A percentile compares a stretch with the other conserved stretches of the same genome.
phyloP scores from a whole-genome alignment of 2,797 vertebrate species.

The Echeneis naucrates region DNA sequence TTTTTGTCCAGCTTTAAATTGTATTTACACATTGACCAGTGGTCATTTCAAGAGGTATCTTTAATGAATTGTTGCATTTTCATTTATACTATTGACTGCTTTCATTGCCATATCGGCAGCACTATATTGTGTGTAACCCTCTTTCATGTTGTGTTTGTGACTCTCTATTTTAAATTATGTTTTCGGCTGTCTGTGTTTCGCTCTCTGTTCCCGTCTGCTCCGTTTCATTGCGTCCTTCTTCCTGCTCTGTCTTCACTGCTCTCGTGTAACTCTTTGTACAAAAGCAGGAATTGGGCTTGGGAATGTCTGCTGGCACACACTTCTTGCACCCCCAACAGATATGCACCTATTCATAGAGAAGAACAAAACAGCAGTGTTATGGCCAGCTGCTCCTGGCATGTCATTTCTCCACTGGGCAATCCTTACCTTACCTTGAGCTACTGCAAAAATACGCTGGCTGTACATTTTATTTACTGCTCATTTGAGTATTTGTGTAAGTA shows the following conservation, averaged over 20 bases:
- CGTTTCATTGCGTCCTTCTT: conserved; percentile 26
- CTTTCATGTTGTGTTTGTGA: conserved; percentile 20
- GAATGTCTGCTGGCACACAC: conserved; percentile 65
- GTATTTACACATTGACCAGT: background rate
- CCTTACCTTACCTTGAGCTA: conserved; percentile 26
- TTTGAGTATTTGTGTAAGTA: background rate
- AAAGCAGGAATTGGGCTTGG: conserved; percentile 76
- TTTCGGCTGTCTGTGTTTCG: conserved; percentile 31
- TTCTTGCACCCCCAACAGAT: conserved; percentile 69
- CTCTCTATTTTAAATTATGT: conserved; percentile 22
- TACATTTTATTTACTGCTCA: conserved; percentile 12
- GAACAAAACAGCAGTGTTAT: conserved; percentile 68
- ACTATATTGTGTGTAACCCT: background rate
- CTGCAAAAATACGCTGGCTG: background rate
- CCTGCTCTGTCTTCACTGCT: conserved; percentile 42
- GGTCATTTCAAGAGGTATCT: background rate
- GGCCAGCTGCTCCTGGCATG: conserved; percentile 75
- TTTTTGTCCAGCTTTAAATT: conserved; percentile 4
- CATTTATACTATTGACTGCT: background rate
- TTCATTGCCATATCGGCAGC: background rate
- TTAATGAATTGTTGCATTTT: background rate
- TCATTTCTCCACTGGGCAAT: conserved; percentile 45
- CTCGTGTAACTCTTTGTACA: conserved; percentile 62
- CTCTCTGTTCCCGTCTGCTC: conserved; percentile 31
- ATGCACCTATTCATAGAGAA: conserved; percentile 72